Conservation (phyloP, 2,113 vertebrate species). For the Aleadryas rufinucha region DNA sequence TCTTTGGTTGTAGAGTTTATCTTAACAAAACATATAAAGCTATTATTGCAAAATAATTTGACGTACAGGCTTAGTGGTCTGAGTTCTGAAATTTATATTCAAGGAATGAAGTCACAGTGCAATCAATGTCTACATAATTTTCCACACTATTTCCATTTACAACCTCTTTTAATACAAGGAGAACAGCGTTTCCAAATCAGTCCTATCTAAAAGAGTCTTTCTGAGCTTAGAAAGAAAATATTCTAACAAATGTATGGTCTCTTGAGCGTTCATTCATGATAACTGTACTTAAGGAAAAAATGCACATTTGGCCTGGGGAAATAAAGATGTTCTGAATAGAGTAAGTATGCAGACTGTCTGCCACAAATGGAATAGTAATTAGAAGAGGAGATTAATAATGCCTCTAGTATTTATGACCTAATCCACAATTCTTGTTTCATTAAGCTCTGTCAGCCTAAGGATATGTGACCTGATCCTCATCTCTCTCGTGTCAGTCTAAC, state of each 20-base stretch:
- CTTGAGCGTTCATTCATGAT: slow-evolving; percentile 54
- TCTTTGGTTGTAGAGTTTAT: background rate
- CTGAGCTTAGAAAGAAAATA: slow-evolving; percentile 37
- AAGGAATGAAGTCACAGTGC: background rate
- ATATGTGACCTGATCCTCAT: slow-evolving; percentile 37
- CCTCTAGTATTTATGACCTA: slow-evolving; percentile 55
- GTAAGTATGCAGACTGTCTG: slow-evolving; percentile 50
- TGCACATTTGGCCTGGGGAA: slow-evolving; percentile 33
- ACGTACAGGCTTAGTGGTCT: background rate
- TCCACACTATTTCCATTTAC: background rate
- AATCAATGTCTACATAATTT: background rate
- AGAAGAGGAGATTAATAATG: slow-evolving; percentile 48
- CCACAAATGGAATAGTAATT: slow-evolving; percentile 30
- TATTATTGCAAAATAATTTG: background rate
- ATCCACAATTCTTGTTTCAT: slow-evolving; percentile 53
- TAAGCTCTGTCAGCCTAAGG: slow-evolving; percentile 48
- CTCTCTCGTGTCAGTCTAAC: slow-evolving; percentile 27
- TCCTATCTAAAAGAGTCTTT: slow-evolving; percentile 15
- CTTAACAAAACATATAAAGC: background rate
- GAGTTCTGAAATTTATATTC: background rate
- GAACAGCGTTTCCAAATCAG: slow-evolving; percentile 22
- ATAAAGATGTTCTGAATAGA: slow-evolving; percentile 31
- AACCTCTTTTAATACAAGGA: background rate
- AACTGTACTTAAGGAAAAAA: slow-evolving; percentile 41
- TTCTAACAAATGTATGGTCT: slow-evolving; percentile 19